Conservation (phyloP, 2,113 vertebrate species). For the Grus americana region DNA sequence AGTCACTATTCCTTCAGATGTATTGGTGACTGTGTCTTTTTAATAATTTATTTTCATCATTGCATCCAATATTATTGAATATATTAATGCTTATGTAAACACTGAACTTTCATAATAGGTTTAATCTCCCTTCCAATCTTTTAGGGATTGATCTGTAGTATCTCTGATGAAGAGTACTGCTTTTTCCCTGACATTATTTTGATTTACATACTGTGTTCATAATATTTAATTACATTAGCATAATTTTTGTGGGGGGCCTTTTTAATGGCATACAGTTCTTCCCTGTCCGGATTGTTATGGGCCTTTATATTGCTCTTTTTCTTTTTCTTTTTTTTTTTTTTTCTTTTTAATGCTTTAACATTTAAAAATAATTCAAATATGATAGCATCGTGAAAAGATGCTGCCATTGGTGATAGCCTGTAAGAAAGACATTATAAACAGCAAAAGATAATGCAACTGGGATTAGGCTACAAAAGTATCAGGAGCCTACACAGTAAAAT, state of each 20-base stretch:
- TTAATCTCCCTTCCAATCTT: neutral
- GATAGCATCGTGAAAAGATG: neutral
- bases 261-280: slow-evolving; percentile 9
- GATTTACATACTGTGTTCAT: slow-evolving; percentile 60
- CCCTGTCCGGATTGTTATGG: neutral
- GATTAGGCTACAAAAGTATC: neutral
- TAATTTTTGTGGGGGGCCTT: slow-evolving; percentile 1
- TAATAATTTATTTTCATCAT: slow-evolving; percentile 9
- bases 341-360: neutral
- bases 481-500: neutral
- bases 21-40: neutral
- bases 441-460: neutral
- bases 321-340: neutral
- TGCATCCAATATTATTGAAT: neutral
- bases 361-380: slow-evolving; percentile 4
- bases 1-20: neutral
- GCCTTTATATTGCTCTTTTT: neutral
- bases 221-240: slow-evolving; percentile 65
- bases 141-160: neutral
- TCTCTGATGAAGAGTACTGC: slow-evolving; percentile 1
- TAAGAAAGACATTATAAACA: neutral
- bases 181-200: slow-evolving; percentile 28
- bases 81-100: slow-evolving; percentile 22
- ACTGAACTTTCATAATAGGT: neutral
- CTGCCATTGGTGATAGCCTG: neutral